Evolutionary conservation across 2,888 invertebrate genomes (phyloP).

Genomic region (Hetaerina titia): DNA sequence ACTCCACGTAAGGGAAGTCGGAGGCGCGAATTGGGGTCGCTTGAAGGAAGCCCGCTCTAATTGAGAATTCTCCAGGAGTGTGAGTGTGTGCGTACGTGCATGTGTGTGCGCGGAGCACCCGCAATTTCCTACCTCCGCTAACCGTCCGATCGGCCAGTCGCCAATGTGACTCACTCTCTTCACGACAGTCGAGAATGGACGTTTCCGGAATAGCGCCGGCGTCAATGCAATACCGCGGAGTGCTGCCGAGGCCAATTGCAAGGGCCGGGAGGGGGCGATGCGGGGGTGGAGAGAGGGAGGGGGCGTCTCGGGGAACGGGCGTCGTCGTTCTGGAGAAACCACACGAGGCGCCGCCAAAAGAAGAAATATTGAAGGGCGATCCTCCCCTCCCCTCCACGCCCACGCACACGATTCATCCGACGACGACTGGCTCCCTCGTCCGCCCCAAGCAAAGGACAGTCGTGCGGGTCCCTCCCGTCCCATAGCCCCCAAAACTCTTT

Average conservation of each 20-base stretch:
- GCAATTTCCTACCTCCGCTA: not conserved
- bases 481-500: not conserved
- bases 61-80: not conserved
- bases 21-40: not conserved
- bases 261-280: not conserved
- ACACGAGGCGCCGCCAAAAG: not conserved
- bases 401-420: not conserved
- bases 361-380: conserved; percentile 10
- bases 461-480: not conserved
- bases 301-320: not conserved
- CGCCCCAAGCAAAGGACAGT: not conserved
- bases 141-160: not conserved
- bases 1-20: not conserved
- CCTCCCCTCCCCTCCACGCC: not conserved
- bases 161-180: not conserved
- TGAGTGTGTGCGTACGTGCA: not conserved
- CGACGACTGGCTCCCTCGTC: not conserved
- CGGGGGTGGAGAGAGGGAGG: not conserved
- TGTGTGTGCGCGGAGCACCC: not conserved
- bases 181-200: conserved; percentile 13
- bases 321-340: not conserved
- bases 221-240: not conserved
- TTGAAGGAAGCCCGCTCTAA: not conserved
- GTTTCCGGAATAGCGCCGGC: not conserved
- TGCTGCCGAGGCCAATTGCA: not conserved